These are phyloP conservation scores for Nebria ingens DNA, from an alignment of 1,140 invertebrate genomes.

Conservation along the genomic window DNA sequence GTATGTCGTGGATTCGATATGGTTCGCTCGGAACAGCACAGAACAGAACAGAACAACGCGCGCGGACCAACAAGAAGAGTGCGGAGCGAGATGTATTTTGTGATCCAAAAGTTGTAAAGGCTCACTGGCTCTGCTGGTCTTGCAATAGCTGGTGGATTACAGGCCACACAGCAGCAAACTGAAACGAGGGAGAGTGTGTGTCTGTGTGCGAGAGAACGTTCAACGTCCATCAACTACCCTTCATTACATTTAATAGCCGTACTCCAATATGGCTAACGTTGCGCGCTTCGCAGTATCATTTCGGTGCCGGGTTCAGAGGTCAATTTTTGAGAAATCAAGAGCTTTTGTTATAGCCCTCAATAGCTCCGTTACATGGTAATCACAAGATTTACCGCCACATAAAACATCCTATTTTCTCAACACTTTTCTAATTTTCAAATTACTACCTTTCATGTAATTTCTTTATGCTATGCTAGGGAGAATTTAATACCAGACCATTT, in stretches of 20 bases:
- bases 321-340: background rate
- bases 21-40: too few relatives aligned
- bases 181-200: background rate
- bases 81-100: background rate
- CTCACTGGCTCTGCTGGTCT: too few relatives aligned
- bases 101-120: too few relatives aligned
- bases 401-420: too few relatives aligned
- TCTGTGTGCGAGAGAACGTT: background rate
- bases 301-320: background rate
- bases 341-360: background rate
- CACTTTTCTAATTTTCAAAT: background rate
- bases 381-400: too few relatives aligned
- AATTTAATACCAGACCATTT: too few relatives aligned
- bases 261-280: background rate
- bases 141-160: too few relatives aligned
- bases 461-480: too few relatives aligned
- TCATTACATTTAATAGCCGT: background rate
- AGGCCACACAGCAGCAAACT: too few relatives aligned
- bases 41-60: too few relatives aligned
- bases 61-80: too few relatives aligned
- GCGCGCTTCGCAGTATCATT: background rate
- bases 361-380: background rate
- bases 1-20: too few relatives aligned
- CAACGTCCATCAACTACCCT: background rate
- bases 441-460: background rate